Conservation (phyloP, 2,113 vertebrate genomes). For the Conger conger region DNA sequence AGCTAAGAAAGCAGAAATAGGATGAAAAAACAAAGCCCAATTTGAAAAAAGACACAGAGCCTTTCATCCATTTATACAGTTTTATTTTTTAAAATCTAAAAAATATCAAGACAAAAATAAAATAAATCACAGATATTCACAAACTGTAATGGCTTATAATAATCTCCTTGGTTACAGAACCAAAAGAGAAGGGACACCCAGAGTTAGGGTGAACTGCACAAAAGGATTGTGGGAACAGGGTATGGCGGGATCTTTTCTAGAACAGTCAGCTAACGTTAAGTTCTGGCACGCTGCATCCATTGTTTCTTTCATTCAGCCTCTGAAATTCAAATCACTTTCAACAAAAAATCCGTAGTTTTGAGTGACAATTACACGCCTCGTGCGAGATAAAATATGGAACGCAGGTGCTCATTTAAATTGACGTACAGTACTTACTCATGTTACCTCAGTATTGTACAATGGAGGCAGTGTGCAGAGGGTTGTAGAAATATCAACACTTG, state of each 20-base stretch:
- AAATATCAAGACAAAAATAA: constrained; percentile 58
- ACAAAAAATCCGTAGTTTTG: background rate
- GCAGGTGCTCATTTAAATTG: background rate
- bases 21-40: background rate
- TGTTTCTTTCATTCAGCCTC: background rate
- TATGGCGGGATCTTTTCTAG: background rate
- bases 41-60: background rate
- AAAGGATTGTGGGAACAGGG: background rate
- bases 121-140: constrained; percentile 51
- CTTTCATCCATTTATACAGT: constrained; percentile 46
- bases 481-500: background rate
- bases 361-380: background rate
- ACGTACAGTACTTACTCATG: background rate
- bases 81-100: constrained; percentile 52
- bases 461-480: background rate
- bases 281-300: background rate
- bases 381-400: background rate
- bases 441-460: background rate
- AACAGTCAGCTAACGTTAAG: background rate
- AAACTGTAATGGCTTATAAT: constrained; percentile 49
- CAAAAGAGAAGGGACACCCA: constrained; percentile 35
- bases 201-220: constrained; percentile 43
- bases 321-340: background rate
- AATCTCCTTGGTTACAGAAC: constrained; percentile 36
- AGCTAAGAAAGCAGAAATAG: background rate